Percentiles rank a stretch among this genome's conserved stretches.
phyloP scores from a whole-genome alignment of 2,113 vertebrate species.

The Catagonus wagneri region DNA sequence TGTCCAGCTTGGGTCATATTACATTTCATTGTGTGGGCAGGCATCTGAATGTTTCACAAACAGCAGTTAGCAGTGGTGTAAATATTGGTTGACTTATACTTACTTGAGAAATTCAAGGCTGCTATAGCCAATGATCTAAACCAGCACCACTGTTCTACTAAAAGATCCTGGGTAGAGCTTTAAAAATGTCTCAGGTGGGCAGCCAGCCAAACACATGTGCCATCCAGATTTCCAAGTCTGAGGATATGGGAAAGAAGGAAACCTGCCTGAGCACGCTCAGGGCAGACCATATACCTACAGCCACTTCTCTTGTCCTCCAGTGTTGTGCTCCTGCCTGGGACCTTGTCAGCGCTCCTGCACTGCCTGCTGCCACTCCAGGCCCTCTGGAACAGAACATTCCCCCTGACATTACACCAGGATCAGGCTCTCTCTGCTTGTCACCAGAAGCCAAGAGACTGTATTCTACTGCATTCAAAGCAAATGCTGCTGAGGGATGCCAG shows the following conservation, averaged over 20 bases:
- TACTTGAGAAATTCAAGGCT: slow-evolving; percentile 48
- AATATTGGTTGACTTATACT: slow-evolving; percentile 43
- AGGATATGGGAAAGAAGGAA: not conserved
- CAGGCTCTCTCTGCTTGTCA: slow-evolving; percentile 8
- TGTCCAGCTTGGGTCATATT: not conserved
- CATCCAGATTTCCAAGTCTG: slow-evolving; percentile 35
- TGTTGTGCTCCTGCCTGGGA: not conserved
- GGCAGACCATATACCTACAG: not conserved
- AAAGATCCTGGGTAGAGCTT: not conserved
- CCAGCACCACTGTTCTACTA: not conserved
- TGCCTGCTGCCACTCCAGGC: not conserved
- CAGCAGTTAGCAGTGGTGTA: slow-evolving; percentile 39
- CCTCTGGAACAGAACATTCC: not conserved
- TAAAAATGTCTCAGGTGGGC: slow-evolving; percentile 35
- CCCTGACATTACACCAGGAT: not conserved
- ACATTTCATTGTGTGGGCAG: not conserved
- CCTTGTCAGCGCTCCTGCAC: not conserved
- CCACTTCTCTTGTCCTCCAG: not conserved
- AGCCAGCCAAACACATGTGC: slow-evolving; percentile 40
- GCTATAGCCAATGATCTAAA: not conserved
- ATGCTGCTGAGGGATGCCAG: not conserved
- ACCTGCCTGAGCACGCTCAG: not conserved
- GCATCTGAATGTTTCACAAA: slow-evolving; percentile 36
- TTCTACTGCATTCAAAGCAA: not conserved
- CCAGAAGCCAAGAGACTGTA: slow-evolving; percentile 51